Evolutionary conservation across 2,888 invertebrate genomes (phyloP), one percentile per base, ranked within the genome.

Genomic region (Incurvaria masculella): DNA sequence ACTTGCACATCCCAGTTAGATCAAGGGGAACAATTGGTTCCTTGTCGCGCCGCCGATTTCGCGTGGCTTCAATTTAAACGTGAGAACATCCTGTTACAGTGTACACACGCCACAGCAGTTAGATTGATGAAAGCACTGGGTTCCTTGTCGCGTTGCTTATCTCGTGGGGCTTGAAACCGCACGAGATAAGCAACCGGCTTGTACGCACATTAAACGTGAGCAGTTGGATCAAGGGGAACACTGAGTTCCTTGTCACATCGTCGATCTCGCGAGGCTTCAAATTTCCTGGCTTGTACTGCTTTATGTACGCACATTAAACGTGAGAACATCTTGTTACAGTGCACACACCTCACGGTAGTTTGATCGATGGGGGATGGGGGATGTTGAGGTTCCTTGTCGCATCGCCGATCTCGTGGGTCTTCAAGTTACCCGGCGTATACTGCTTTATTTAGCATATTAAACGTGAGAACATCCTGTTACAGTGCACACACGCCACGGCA

Each of bases 1-100:
- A 82, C 83, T 0, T 89, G 89, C 63, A n/a, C 86, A 88, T 63
- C 89, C 88, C 44, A 84, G 83, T 61, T 89, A 89, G 89, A 72
- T 80, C 55, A 84, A 84, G 52, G 81, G 81, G 42, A 76, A 76
- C 21, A 75, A 81, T 10, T 83, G 85, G 54, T 87, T 81, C 67
- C 80, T 88, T 56, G 83, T 89, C 53, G 85, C 87, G n/a, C 85
- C 86, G 3, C 83, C 82, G 1, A 61, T 68, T 38, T 64, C 79
- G 6, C 62, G 79, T 49, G 72, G 72, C 49, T 69, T 80, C 10
- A 64, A 73, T 1, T 81, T n/a, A n/a, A n/a, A n/a, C n/a, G n/a
- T n/a, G n/a, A n/a, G n/a, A n/a, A n/a, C n/a, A n/a, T n/a, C n/a
- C n/a, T n/a, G n/a, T n/a, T 42, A 1, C 72, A 86, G 88, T 82